Evolutionary conservation across 2,888 invertebrate species (phyloP).

Genomic region (Drosophila prolongata): DNA sequence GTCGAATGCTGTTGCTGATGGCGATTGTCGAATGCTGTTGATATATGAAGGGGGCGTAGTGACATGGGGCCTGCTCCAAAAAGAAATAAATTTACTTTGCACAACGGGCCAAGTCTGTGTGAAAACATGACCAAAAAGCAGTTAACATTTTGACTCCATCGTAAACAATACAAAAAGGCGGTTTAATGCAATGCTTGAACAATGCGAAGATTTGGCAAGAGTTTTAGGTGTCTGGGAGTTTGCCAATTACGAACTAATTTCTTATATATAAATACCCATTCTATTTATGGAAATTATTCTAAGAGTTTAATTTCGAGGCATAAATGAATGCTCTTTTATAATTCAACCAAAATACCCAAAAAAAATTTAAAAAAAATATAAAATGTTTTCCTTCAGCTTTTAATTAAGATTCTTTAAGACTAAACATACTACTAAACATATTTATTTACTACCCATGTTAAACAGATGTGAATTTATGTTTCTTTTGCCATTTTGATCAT

Average conservation of each 20-base stretch:
- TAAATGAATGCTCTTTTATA: too few species aligned
- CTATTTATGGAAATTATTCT: too few species aligned
- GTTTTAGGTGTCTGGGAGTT: conserved; percentile 1
- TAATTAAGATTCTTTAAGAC: too few species aligned
- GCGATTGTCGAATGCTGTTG: conserved; percentile 29
- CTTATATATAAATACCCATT: background rate
- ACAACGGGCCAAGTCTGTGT: conserved; percentile 24
- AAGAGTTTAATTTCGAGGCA: too few species aligned
- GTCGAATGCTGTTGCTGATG: conserved; percentile 26
- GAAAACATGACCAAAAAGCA: conserved; percentile 40
- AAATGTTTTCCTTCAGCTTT: too few species aligned
- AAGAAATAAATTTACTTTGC: conserved; percentile 32
- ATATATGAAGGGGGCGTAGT: conserved; percentile 31
- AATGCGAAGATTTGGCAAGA: conserved; percentile 26
- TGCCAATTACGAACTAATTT: background rate
- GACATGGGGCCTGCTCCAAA: conserved; percentile 20
- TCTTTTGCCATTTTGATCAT: background rate
- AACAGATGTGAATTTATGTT: background rate
- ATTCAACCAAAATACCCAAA: too few species aligned
- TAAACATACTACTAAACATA: background rate
- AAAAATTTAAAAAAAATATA: too few species aligned
- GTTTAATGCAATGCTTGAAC: conserved; percentile 4
- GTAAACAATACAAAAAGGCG: conserved; percentile 28
- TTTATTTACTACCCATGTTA: background rate
- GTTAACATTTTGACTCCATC: conserved; percentile 36